Base-by-base conservation (phyloP, 2,888 invertebrate species). In the Epinotia nisella region DNA sequence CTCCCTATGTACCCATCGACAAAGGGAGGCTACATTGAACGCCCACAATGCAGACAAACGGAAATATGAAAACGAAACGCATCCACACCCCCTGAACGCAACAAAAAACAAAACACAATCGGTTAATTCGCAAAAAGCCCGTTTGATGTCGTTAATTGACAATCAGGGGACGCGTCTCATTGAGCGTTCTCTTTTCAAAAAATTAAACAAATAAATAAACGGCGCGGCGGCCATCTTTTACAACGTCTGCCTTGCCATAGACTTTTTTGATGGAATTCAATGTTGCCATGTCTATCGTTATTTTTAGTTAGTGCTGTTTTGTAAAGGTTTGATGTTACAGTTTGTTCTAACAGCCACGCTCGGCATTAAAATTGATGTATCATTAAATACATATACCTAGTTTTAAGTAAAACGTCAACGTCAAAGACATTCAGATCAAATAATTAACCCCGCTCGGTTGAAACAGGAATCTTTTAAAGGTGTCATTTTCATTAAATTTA, bases 101-200 rank as follows among this genome's bases (percentile, higher is more conserved):
- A 66, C 55, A 59, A 59, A 39, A 92, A 92, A 89, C 90, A 90
- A 92, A 75, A 91, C 89, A 91, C 87, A 90, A 91, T 88, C 91
- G 91, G 90, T 92, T 93, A 93, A 93, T 94, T 94, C 92, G 93
- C 92, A 93, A 93, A 93, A 92, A 94, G 93, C 90, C 90, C 93
- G 93, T 93, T 94, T 94, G 94, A 93, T 93, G 93, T 94, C 88
- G 87, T 93, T 94, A 94, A 94, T 94, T 94, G 94, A 93, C 94
- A 93, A 93, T 94, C 93, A 93, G 87, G 87, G 92, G 93, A 89
- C 89, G 92, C 89, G 93, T 91, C 89, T 90, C 93, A 93, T 92
- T 93, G 93, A 91, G 84, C 84, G 89, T 91, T 90, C 91, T 87
- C 87, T 91, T 92, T 93, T 90, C 86, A 90, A 93, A 93, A 92